Percentiles rank a stretch among this genome's conserved stretches.
phyloP scores from a whole-genome alignment of 2,797 vertebrate species.

The Cynodonichthys magdalenae region DNA sequence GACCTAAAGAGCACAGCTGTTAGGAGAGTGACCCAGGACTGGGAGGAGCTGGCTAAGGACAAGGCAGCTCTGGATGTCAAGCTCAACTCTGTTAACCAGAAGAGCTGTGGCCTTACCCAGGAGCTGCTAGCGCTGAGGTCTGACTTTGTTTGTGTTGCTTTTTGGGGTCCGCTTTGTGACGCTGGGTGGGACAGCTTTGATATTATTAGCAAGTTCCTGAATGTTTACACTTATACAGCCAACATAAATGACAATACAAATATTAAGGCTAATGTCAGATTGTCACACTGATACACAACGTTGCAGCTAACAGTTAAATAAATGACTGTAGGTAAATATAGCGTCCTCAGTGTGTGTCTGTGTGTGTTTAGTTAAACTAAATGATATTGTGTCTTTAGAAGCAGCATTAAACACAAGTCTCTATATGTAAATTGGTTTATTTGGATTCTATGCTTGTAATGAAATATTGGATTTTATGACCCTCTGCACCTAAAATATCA shows the following conservation, averaged over 20 bases:
- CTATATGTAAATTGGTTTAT: constrained; percentile 69
- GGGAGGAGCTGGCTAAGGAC: constrained; percentile 80
- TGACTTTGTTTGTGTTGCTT: constrained; percentile 52
- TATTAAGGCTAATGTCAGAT: too few relatives aligned
- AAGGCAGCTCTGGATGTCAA: constrained; percentile 78
- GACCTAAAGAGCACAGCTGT: constrained; percentile 73
- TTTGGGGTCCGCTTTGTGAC: constrained; percentile 29
- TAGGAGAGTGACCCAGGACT: constrained; percentile 68
- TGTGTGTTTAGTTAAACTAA: constrained; percentile 51
- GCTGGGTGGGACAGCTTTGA: constrained; percentile 23
- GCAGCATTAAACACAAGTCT: constrained; percentile 41
- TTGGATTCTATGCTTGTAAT: constrained; percentile 59
- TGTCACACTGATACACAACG: neutral
- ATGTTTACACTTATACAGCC: too few relatives aligned
- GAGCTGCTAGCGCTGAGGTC: constrained; percentile 82
- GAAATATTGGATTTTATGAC: constrained; percentile 68
- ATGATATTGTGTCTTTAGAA: constrained; percentile 53
- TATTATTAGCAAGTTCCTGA: constrained; percentile 1
- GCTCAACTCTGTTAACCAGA: constrained; percentile 79
- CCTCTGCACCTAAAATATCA: constrained; percentile 61
- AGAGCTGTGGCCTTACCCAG: constrained; percentile 72
- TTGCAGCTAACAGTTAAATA: constrained; percentile 27
- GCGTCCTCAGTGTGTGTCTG: constrained; percentile 23
- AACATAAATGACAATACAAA: too few relatives aligned
- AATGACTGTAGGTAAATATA: constrained; percentile 30